Evolutionary conservation across 1,140 invertebrate species (phyloP), one percentile per base, ranked within the genome.

Genomic region (Drosophila arawakana): DNA sequence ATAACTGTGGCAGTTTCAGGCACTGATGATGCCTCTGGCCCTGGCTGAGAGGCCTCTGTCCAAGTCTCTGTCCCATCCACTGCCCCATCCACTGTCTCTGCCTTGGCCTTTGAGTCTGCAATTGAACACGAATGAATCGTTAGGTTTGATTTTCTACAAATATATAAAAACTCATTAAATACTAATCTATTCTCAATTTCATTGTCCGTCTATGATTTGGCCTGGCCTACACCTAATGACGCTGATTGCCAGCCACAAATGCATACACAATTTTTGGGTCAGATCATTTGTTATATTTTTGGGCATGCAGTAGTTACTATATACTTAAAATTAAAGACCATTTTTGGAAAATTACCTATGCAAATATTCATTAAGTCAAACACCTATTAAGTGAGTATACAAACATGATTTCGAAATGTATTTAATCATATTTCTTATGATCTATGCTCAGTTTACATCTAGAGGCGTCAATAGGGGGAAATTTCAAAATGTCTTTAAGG

Each of bases 171-270:
- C 75, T 75, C 89, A 91, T 91, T 91, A 91, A 91, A 91, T 91
- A 91, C 89, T 85, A 91, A 91, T 91, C 89, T 91, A 91, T 91
- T 91, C 80, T 91, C 89, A 81, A 91, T 91, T 91, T 90, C 71
- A 88, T 70, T 83, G 57, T 66, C 61, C 61, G 75, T 54, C 65
- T 41, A 57, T 39, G n/a, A 39, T 30, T 30, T 30, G 18, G 18
- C 58, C n/a, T 34, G 52, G 59, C 55, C 50, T 58, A 74, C 63
- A 58, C 39, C 62, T 90, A 90, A 90, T 91, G 80, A 91, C 70
- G 75, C 63, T 69, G 52, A 55, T 67, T 73, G 68, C 35, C 11
- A 15, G 46, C 50, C 13, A 25, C 43, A 63, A 43, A 63, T 59
- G 59, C 73, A 61, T 39, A 9, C 54, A 35, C 52, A 44, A 52